phyloP scores from a whole-genome alignment of 1,140 invertebrate species.

The Ostrea denselamellosa region DNA sequence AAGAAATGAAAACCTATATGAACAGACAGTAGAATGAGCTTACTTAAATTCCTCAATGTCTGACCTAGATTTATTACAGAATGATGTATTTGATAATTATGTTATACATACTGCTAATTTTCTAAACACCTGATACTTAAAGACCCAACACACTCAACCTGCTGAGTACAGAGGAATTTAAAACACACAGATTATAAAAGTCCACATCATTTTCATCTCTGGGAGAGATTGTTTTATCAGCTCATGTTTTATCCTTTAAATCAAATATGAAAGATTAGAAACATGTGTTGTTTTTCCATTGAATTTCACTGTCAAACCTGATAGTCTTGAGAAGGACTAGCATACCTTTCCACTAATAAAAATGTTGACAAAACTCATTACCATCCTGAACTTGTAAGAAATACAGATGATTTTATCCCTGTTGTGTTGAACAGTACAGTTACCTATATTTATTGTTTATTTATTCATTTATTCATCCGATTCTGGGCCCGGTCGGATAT shows the following conservation, averaged over 20 bases:
- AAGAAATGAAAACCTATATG: not conserved
- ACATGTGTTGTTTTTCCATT: slow-evolving; percentile 17
- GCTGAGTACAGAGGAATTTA: not conserved
- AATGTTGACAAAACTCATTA: not conserved
- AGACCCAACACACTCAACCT: not conserved
- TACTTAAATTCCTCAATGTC: not conserved
- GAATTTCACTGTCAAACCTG: slow-evolving; percentile 32
- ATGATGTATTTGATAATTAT: slow-evolving; percentile 11
- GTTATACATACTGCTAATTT: slow-evolving; percentile 25
- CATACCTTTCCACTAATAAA: not conserved
- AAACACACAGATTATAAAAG: not conserved
- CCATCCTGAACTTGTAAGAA: not conserved
- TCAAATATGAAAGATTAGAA: slow-evolving; percentile 28
- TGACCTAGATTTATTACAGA: not conserved
- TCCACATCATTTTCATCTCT: not conserved
- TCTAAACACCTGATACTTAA: slow-evolving; percentile 10
- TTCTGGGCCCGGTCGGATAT: too few relatives aligned
- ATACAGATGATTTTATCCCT: too few relatives aligned
- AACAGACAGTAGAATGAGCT: not conserved
- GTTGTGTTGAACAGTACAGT: too few relatives aligned
- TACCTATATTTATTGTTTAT: too few relatives aligned
- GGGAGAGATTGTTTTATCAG: not conserved
- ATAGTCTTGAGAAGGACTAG: not conserved
- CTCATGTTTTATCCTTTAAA: not conserved
- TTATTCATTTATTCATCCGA: too few relatives aligned